Evolutionary conservation across 1,140 invertebrate genomes (phyloP), one percentile per base, ranked within the genome.

Genomic region (Contarinia nasturtii): DNA sequence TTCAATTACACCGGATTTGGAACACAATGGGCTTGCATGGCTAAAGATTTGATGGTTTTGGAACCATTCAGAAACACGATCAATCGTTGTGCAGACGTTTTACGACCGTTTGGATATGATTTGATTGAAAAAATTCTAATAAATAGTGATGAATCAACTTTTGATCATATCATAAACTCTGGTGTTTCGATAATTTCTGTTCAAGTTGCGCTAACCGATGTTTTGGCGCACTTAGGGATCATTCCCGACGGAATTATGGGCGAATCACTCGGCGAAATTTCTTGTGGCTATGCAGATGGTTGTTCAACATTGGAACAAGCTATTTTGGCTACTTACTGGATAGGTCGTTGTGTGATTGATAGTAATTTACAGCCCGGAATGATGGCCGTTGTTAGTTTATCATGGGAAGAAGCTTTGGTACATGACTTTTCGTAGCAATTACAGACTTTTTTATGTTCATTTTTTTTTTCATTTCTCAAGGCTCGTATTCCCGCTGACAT

Each of bases 1-100:
- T 95, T 77, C 63, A 71, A 97, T 33, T 98, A 93, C 66, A 84
- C 90, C 44, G 94, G 93, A 33, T 96, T 97, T 91, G 94, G 93
- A 11, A 80, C 81, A 34, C 93, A 98, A 67, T 98, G 92, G 92
- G 69, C 79, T 41, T 88, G 87, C 50, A 98, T 97, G 92, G 91
- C 77, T 7, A 77, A 78, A 57, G 72, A 82, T 18, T 67, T 98
- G 34, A 79, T 96, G 72, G 56, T 69, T 37, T 68, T 98, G 34
- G 79, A 88, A 42, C 62, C 69, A 0, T 97, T 97, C 64, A 74
- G 76, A 37, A 67, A 75, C 21, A 82, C 82, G 33, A 79, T 98
- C 46, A 66, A 75, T 51, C 76, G 75, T 45, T 83, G 80, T 47
- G 79, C 83, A 7, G 76, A 80, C 42, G 73, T 79, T 2, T 65